Evolutionary conservation across 2,888 invertebrate genomes (phyloP).

Genomic region (Tholera decimalis): DNA sequence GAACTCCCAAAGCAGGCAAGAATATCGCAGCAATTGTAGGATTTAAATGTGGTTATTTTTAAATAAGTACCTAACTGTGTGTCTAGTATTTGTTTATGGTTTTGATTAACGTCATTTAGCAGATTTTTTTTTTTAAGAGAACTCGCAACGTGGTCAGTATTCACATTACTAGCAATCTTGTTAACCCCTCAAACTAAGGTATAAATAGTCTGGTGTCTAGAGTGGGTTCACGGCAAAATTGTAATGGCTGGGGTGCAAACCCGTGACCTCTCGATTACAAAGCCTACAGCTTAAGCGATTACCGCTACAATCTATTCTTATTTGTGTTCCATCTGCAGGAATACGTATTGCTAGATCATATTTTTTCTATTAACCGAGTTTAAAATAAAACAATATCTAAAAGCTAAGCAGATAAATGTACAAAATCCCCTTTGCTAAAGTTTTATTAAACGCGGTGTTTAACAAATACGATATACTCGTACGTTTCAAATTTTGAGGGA

Average conservation of each 20-base stretch:
- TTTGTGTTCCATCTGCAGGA: neutral
- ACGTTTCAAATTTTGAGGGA: conserved; percentile 72
- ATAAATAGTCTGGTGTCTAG: too few relatives aligned
- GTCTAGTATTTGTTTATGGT: neutral
- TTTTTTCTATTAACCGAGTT: neutral
- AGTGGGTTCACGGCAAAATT: too few relatives aligned
- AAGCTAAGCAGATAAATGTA: neutral
- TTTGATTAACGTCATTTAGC: neutral
- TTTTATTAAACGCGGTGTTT: conserved; percentile 52
- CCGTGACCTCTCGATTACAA: too few relatives aligned
- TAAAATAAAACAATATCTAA: neutral
- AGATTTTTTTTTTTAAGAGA: neutral
- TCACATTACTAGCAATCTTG: too few relatives aligned
- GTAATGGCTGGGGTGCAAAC: too few relatives aligned
- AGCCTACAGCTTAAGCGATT: too few relatives aligned
- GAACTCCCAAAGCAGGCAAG: conserved; percentile 29
- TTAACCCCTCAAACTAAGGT: too few relatives aligned
- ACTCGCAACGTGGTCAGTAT: too few relatives aligned
- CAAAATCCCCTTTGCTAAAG: conserved; percentile 35
- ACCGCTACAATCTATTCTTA: too few relatives aligned
- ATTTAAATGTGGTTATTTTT: conserved; percentile 25
- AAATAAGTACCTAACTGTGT: neutral
- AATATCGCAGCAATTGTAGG: conserved; percentile 45
- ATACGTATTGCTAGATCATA: neutral
- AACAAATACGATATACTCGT: conserved; percentile 48